A percentile compares a stretch with the other conserved stretches of the same genome.
phyloP scores from a whole-genome alignment of 2,113 vertebrate genomes.

The Ammodytes dubius region DNA sequence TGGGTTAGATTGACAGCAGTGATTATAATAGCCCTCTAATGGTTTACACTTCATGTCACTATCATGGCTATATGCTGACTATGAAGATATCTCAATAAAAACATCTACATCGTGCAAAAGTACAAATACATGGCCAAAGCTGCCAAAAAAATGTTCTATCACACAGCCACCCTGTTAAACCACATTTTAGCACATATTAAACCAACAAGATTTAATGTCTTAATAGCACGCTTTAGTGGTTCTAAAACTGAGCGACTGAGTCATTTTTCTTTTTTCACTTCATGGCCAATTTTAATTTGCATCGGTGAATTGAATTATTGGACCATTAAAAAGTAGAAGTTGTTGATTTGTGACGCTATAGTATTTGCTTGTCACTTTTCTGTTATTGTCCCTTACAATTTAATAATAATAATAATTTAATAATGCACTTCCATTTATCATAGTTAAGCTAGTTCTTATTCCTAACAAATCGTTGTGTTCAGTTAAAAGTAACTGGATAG shows the following conservation, averaged over 20 bases:
- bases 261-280: background rate
- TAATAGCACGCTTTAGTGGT: background rate
- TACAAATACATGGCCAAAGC: background rate
- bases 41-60: background rate
- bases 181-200: background rate
- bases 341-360: background rate
- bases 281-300: background rate
- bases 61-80: background rate
- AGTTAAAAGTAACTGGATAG: background rate
- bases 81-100: background rate
- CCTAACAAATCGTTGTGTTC: background rate
- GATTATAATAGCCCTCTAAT: background rate
- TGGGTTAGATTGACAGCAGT: slow-evolving; percentile 9
- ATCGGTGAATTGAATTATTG: background rate
- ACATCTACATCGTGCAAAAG: background rate
- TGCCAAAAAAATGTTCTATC: background rate
- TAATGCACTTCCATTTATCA: background rate
- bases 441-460: too few species aligned
- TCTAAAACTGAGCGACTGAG: background rate
- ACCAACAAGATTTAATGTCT: background rate
- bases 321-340: background rate
- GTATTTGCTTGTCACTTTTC: background rate
- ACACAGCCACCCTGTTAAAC: too few species aligned
- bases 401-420: too few species aligned
- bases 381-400: background rate